Evolutionary conservation across 1,140 invertebrate species (phyloP).

Genomic region (Diorhabda elongata): DNA sequence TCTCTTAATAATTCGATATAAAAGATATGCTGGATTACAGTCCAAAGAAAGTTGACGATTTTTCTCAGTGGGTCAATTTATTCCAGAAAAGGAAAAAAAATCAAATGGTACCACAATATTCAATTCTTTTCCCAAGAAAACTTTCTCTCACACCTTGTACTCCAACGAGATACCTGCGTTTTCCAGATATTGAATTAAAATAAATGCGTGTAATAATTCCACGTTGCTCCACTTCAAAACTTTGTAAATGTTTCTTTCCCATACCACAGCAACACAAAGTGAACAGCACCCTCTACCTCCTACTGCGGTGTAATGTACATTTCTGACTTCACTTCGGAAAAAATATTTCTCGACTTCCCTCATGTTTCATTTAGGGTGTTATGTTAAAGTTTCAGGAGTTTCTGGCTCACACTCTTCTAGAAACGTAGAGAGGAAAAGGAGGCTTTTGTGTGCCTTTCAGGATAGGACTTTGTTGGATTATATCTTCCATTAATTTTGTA

Average conservation of each 20-base stretch:
- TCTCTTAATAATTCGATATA: no score
- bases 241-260: conserved; percentile 2
- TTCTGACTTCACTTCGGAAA: not conserved
- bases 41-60: no score
- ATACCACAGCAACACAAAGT: not conserved
- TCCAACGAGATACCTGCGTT: not conserved
- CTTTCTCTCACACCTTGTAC: not conserved
- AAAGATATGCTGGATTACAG: no score
- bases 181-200: conserved; percentile 3
- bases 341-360: not conserved
- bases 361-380: not conserved
- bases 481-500: no score
- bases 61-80: no score
- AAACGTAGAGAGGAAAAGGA: not conserved
- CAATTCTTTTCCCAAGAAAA: not conserved
- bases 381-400: conserved; percentile 2
- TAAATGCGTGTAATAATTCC: conserved; percentile 3
- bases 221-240: not conserved
- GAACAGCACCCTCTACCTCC: not conserved
- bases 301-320: conserved; percentile 2
- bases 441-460: not conserved
- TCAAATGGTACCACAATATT: no score
- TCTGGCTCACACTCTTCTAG: conserved; percentile 1
- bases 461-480: not conserved
- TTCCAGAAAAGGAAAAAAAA: no score